A percentile compares a stretch with the other conserved stretches of the same genome.
These are phyloP conservation scores for Epistrophe grossulariae DNA, from an alignment of 2,888 invertebrate genomes.

Conservation along the genomic window DNA sequence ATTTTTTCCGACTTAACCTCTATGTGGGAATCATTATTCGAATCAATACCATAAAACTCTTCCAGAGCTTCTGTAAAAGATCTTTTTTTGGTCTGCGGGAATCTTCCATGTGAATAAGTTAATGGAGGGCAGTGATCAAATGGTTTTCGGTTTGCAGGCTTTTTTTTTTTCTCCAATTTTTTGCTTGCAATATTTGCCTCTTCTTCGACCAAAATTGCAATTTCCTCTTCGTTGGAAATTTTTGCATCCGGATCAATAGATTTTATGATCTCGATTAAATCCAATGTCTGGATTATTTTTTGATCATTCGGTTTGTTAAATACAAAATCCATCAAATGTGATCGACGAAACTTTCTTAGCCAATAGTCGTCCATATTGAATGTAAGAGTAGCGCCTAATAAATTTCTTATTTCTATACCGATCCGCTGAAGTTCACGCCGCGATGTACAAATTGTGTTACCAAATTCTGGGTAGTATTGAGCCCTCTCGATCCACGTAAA, in stretches of 20 bases:
- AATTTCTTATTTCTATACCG: constrained; percentile 37
- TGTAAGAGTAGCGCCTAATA: constrained; percentile 41
- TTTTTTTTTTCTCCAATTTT: background rate
- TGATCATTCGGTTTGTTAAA: background rate
- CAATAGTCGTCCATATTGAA: constrained; percentile 53
- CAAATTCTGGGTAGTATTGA: constrained; percentile 19
- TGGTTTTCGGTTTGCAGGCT: background rate
- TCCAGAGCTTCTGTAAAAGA: constrained; percentile 1
- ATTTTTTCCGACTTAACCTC: background rate
- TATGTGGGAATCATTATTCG: background rate
- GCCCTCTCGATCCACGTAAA: constrained; percentile 46
- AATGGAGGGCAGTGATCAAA: background rate
- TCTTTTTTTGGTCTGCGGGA: background rate
- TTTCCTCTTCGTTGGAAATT: constrained; percentile 45
- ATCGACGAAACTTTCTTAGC: constrained; percentile 54
- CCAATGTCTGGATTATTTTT: background rate
- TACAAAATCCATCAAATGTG: background rate
- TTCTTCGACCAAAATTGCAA: constrained; percentile 31
- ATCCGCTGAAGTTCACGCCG: constrained; percentile 47
- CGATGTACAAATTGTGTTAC: constrained; percentile 2
- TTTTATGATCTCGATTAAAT: constrained; percentile 46
- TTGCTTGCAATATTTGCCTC: background rate
- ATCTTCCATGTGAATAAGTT: background rate
- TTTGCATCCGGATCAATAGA: constrained; percentile 37
- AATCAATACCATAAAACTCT: background rate